Evolutionary conservation across 2,888 invertebrate genomes (phyloP), one percentile per base, ranked within the genome.

Genomic region (Orthonevra nobilis): DNA sequence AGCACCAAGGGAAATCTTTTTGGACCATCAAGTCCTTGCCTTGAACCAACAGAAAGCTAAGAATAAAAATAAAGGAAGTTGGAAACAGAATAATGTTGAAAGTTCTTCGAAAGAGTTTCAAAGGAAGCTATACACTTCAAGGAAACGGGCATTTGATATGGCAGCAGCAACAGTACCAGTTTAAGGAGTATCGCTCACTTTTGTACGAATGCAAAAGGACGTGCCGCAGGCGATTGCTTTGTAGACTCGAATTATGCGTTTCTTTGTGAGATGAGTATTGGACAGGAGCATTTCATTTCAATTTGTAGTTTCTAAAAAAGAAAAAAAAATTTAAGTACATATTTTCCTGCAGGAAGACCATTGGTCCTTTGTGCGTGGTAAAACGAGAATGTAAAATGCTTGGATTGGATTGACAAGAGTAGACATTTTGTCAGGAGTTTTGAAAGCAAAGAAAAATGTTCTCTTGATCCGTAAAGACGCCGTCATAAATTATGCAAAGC

Each of bases 211-310:
- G 54, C 48, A 42, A 61, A 66, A 73, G 50, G 72, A 79, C 60
- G 66, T 73, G 72, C 79, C 61, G 34, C 48, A 34, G 73, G 79
- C 79, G 66, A 79, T 66, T 66, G 54, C 79, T 79, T 73, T 79
- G 54, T 72, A 61, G 60, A 72, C 50, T 64, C 52, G 70, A 77
- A 70, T 64, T 70, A 70, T 70, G 56, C 64, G 77, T 69, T 61
- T 74, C 46, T 42, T 73, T 32, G 61, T 61, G 54, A 74, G 74
- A 68, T 32, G 60, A 48, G 26, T 15, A 50, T 58, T 70, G 75
- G 75, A 63, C 69, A 61, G 36, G 60, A 23, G 40, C 48, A 17
- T 60, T 74, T 46, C 52, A 34, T 66, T 66, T 73, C 66, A 52
- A 50, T 66, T 73, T 66, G 66, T 66, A 60, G 34, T 52, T 44